A percentile compares a stretch with the other conserved stretches of the same genome.
Evolutionary conservation across 2,113 vertebrate genomes (phyloP).

Genomic region (Tamias sibiricus): DNA sequence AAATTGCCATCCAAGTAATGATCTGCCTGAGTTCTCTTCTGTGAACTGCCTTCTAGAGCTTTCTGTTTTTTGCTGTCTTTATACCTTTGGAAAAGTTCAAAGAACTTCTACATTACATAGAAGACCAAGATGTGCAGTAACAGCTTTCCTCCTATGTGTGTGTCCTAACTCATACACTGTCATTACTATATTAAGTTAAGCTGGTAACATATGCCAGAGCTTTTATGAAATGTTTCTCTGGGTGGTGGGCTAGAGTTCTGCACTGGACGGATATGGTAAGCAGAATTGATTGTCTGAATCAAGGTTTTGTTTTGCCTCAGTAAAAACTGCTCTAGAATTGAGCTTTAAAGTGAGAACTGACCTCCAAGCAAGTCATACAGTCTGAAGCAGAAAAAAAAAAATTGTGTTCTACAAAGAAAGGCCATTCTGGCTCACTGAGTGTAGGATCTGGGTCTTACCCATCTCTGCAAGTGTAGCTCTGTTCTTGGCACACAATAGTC

Average conservation of each 20-base stretch:
- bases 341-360: not conserved
- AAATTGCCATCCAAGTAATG: not conserved
- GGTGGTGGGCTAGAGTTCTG: not conserved
- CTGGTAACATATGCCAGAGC: not conserved
- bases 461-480: not conserved
- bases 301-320: not conserved
- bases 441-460: not conserved
- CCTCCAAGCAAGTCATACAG: not conserved
- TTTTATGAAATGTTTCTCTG: not conserved
- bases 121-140: not conserved
- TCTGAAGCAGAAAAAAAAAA: not conserved
- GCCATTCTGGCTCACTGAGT: not conserved
- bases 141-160: not conserved
- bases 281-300: not conserved
- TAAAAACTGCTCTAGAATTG: not conserved
- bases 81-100: not conserved
- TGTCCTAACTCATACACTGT: not conserved
- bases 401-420: not conserved
- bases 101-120: not conserved
- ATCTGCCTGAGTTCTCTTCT: not conserved
- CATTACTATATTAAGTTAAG: not conserved
- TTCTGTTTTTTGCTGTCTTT: slow-evolving; percentile 34
- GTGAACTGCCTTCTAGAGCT: not conserved
- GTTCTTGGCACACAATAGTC: not conserved
- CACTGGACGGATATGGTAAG: not conserved